Conservation (phyloP, 2,113 vertebrate genomes). For the human region GRCh38 chr7:31552501-31553000, state of each 20-base stretch:
- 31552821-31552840: background rate
- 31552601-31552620: background rate
- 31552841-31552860: background rate
- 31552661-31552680: background rate
- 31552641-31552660: background rate
- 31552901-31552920: background rate
- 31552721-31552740: background rate
- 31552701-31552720: background rate
- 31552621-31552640: background rate
- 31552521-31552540: background rate
- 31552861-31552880: background rate
- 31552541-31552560: background rate
- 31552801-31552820: background rate
- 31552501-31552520: background rate
- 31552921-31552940: background rate
- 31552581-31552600: background rate
- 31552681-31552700: background rate
- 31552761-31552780: background rate
- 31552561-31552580: background rate
- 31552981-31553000: background rate
- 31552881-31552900: background rate
- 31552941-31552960: background rate
- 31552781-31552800: background rate
- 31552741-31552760: background rate
- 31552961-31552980: background rate